These are phyloP conservation scores for Synanthedon vespiformis DNA, from an alignment of 2,888 invertebrate genomes.

Conservation along the genomic window DNA sequence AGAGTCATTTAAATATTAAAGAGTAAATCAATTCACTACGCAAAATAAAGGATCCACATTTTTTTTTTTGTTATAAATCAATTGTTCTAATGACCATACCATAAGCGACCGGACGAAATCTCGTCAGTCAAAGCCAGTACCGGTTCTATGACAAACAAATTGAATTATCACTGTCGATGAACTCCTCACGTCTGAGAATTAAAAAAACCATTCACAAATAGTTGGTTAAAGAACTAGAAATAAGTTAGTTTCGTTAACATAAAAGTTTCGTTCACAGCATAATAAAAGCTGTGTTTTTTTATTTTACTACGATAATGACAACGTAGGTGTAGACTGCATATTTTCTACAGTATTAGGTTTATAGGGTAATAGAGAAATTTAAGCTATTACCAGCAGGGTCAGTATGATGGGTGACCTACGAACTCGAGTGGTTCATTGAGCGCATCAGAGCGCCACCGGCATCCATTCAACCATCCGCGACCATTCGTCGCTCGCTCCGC, in stretches of 20 bases:
- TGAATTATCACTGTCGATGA: conserved; percentile 44
- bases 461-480: conserved; percentile 43
- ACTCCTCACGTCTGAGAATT: conserved; percentile 30
- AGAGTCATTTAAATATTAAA: no score
- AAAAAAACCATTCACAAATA: conserved; percentile 15
- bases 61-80: background rate
- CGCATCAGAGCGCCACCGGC: conserved; percentile 46
- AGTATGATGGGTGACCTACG: conserved; percentile 59
- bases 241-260: no score
- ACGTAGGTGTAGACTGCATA: no score
- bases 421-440: conserved; percentile 66
- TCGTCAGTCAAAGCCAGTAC: conserved; percentile 20
- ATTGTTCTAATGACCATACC: background rate
- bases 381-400: conserved; percentile 42
- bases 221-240: no score
- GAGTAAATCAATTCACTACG: no score
- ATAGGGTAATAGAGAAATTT: conserved; percentile 52
- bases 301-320: no score
- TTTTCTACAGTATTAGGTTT: conserved; percentile 8
- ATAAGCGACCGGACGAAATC: background rate
- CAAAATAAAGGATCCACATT: no score
- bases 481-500: conserved; percentile 15
- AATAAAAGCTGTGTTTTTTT: no score
- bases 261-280: no score
- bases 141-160: conserved; percentile 50